These are phyloP conservation scores for Anthoscopus minutus DNA, from an alignment of 2,113 vertebrate genomes.

Conservation along the genomic window DNA sequence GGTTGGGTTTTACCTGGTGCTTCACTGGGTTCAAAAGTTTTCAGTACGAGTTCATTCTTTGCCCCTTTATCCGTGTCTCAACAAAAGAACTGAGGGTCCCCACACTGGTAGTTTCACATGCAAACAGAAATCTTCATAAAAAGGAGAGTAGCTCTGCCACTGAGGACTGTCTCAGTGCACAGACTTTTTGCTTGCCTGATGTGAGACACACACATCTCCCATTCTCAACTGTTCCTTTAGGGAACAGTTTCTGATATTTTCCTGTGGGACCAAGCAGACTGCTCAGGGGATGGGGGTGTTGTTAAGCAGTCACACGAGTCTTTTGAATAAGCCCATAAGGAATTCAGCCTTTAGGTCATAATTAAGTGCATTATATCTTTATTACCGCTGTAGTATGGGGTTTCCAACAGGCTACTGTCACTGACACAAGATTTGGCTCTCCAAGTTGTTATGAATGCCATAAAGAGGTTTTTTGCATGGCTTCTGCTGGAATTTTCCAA, in stretches of 20 bases:
- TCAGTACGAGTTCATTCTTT: not conserved
- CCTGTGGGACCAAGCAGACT: not conserved
- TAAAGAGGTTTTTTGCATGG: not conserved
- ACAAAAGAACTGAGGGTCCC: not conserved
- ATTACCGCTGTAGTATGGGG: fast-evolving
- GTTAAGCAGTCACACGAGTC: not conserved
- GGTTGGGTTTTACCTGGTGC: not conserved
- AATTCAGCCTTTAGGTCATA: not conserved
- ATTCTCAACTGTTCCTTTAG: not conserved
- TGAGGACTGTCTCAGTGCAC: not conserved
- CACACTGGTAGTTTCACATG: not conserved
- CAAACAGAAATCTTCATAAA: not conserved
- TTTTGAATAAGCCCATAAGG: not conserved
- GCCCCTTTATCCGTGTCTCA: fast-evolving
- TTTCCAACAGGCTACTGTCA: not conserved
- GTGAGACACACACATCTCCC: not conserved
- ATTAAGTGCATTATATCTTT: not conserved
- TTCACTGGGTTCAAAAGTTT: not conserved
- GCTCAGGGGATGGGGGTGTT: not conserved
- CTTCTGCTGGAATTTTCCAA: not conserved
- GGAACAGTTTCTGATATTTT: not conserved
- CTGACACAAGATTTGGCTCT: not conserved
- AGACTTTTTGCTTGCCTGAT: not conserved
- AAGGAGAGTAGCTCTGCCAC: not conserved
- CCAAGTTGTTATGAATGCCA: not conserved